Conservation (phyloP, 2,113 vertebrate species). For the Ctenodactylus gundi region DNA sequence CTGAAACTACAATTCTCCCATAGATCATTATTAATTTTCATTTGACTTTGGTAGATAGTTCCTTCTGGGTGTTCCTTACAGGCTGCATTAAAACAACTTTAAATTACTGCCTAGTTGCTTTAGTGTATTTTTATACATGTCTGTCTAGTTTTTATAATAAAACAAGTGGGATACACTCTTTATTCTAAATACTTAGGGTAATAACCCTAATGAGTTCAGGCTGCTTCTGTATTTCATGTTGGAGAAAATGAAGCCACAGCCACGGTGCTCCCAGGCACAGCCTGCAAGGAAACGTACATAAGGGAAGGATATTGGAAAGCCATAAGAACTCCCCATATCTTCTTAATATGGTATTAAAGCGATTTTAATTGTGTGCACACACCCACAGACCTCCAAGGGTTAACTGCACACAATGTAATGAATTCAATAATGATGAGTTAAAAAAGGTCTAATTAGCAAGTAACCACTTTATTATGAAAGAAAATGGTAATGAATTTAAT, state of each 20-base stretch:
- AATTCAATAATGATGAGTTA: conserved; percentile 93
- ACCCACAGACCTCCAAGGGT: conserved; percentile 85
- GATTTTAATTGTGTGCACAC: conserved; percentile 83
- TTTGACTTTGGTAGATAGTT: conserved; percentile 13
- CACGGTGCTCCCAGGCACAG: conserved; percentile 80
- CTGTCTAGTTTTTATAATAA: conserved; percentile 52
- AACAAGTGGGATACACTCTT: conserved; percentile 73
- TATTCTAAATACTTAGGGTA: conserved; percentile 75
- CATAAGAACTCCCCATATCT: conserved; percentile 63
- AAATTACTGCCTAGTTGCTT: conserved; percentile 22
- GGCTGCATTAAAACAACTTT: background rate
- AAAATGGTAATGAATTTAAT: conserved; percentile 97
- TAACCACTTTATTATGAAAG: conserved; percentile 94
- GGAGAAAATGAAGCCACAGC: conserved; percentile 79
- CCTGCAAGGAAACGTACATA: conserved; percentile 80
- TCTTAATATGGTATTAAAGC: conserved; percentile 73
- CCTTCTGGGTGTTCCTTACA: background rate
- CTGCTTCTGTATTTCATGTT: conserved; percentile 69
- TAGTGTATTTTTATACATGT: background rate
- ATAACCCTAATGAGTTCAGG: conserved; percentile 77
- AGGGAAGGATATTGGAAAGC: conserved; percentile 75
- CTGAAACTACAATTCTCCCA: background rate
- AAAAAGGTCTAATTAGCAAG: conserved; percentile 97
- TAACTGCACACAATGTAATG: conserved; percentile 87
- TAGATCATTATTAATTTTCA: conserved; percentile 28